Base-by-base conservation (phyloP, 2,888 invertebrate genomes). In the Tineola bisselliella region DNA sequence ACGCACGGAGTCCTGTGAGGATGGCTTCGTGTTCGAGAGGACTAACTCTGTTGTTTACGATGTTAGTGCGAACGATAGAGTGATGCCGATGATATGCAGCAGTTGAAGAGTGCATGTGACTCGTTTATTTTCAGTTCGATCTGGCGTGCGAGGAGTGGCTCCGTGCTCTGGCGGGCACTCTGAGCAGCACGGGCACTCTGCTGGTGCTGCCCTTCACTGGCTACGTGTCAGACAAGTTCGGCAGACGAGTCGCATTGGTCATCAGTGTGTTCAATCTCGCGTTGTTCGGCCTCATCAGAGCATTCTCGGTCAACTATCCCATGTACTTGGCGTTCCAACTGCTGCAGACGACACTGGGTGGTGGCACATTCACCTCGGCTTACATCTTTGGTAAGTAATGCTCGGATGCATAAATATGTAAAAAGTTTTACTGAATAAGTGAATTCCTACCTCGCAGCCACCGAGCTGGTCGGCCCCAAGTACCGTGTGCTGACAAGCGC, bases 401-500 rank as follows among this genome's bases (percentile, higher is more conserved):
- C 11, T 5, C 15, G 15, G n/a, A 44, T 44, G 44, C 15, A 44
- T 44, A 13, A 13, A n/a, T 44, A 15, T n/a, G n/a, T n/a, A n/a
- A n/a, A n/a, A n/a, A n/a, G n/a, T 44, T 17, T 54, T 6, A 25
- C 4, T 25, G 25, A 25, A 25, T 25, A 25, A 25, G 25, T 25
- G n/a, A n/a, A 62, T 69, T 77, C 25, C 25, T 6, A 6, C 6
- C 6, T 25, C 70, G 8, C 71, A 93, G 93, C 90, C 58, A 88
- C 94, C 62, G 95, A 95, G 74, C 78, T 94, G 66, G 93, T 94
- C 2, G 93, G 93, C 0, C 92, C 93, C 0, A 90, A 90, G 60
- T 90, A 90, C 62, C 88, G 95, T 43, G 92, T 93, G 0, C 68
- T 93, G 13, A 91, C 90, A 1, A 90, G 93, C 62, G 91, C 92